Percentiles rank a stretch among this genome's conserved stretches.
These are phyloP conservation scores for Alcis repandata DNA, from an alignment of 2,888 invertebrate species.

Conservation along the genomic window DNA sequence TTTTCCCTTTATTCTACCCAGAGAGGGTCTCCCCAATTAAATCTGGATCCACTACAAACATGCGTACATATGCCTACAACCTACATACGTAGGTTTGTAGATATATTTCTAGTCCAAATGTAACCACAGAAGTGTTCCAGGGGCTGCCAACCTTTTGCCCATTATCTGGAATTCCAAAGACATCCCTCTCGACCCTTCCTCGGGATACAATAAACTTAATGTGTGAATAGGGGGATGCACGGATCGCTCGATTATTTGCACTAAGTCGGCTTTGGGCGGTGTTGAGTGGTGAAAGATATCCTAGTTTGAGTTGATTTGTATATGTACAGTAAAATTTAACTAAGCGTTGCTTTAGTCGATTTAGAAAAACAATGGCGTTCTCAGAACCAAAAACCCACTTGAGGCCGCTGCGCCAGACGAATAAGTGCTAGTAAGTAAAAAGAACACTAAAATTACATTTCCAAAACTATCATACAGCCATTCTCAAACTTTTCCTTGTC, in stretches of 20 bases:
- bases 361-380: too few relatives aligned
- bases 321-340: too few relatives aligned
- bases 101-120: neutral
- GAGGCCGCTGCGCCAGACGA: too few relatives aligned
- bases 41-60: neutral
- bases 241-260: slow-evolving; percentile 7
- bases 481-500: too few relatives aligned
- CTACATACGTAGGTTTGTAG: too few relatives aligned
- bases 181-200: slow-evolving; percentile 27
- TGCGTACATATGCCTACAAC: neutral
- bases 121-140: slow-evolving; percentile 24
- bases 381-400: too few relatives aligned
- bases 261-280: neutral
- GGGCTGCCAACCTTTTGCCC: slow-evolving; percentile 19
- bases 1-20: neutral
- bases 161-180: slow-evolving; percentile 34
- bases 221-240: slow-evolving; percentile 7
- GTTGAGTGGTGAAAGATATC: neutral
- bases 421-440: too few relatives aligned
- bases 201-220: slow-evolving; percentile 21
- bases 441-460: too few relatives aligned
- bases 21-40: neutral
- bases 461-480: too few relatives aligned
- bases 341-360: too few relatives aligned
- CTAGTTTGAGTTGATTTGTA: too few relatives aligned